phyloP scores from a whole-genome alignment of 2,888 invertebrate species.

The Drosophila fungiperda region DNA sequence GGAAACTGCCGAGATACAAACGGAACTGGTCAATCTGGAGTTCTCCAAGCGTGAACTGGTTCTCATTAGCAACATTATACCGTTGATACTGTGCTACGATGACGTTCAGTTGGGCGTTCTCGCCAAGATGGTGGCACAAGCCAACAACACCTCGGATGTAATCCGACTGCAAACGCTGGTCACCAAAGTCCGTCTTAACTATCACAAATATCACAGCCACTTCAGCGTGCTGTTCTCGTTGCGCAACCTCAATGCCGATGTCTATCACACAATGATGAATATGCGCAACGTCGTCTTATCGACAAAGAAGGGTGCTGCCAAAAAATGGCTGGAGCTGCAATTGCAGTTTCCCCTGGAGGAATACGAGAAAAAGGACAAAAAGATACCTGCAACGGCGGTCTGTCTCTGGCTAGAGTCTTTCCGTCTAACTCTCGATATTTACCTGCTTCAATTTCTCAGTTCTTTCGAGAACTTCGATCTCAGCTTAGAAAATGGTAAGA shows the following conservation, averaged over 20 bases:
- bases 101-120: constrained; percentile 26
- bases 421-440: constrained; percentile 64
- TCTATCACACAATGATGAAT: constrained; percentile 65
- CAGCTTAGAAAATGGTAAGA: constrained; percentile 48
- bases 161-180: constrained; percentile 66
- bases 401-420: constrained; percentile 81
- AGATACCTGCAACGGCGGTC: constrained; percentile 55
- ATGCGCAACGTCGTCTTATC: constrained; percentile 59
- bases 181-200: constrained; percentile 50
- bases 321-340: constrained; percentile 81
- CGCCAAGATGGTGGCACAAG: constrained; percentile 43
- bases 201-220: constrained; percentile 65
- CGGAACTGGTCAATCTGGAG: constrained; percentile 74
- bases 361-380: constrained; percentile 4
- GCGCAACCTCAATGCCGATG: constrained; percentile 64
- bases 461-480: constrained; percentile 50
- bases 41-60: constrained; percentile 81
- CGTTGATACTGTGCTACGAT: constrained; percentile 47
- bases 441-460: constrained; percentile 78
- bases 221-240: constrained; percentile 55
- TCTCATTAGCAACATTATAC: constrained; percentile 51
- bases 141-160: constrained; percentile 51
- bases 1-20: constrained; percentile 65
- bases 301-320: constrained; percentile 53
- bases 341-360: constrained; percentile 66